A percentile compares a stretch with the other conserved stretches of the same genome.
phyloP scores from a whole-genome alignment of 2,113 vertebrate genomes.

The Dicaeum eximium region DNA sequence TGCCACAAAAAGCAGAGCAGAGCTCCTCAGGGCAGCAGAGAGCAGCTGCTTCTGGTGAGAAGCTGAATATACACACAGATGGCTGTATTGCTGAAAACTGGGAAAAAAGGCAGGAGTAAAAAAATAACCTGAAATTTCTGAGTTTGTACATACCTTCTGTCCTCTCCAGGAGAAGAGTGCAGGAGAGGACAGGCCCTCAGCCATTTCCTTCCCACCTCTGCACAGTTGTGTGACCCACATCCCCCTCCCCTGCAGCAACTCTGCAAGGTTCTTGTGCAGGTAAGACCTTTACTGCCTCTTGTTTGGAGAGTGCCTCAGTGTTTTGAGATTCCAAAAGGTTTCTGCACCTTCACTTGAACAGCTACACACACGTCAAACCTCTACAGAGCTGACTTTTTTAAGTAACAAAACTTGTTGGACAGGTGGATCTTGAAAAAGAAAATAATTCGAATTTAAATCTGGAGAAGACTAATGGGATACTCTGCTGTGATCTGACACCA shows the following conservation, averaged over 20 bases:
- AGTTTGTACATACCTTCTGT: neutral
- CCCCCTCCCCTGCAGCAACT: neutral
- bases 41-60: neutral
- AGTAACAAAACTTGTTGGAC: neutral
- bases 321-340: neutral
- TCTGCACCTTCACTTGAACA: neutral
- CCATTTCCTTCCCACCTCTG: neutral
- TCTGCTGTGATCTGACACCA: neutral
- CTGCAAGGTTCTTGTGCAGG: neutral
- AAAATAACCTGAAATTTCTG: neutral
- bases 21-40: neutral
- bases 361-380: neutral
- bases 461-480: neutral
- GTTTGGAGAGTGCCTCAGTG: neutral
- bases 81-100: neutral
- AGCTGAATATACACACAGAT: neutral
- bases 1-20: neutral
- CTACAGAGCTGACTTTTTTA: neutral
- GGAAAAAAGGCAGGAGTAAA: neutral
- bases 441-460: neutral
- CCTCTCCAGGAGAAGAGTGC: neutral
- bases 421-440: conserved; percentile 4
- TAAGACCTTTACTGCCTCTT: neutral
- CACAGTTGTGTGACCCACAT: neutral
- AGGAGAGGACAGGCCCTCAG: neutral